Conservation (phyloP, 2,797 vertebrate species). For the Acanthopagrus latus region DNA sequence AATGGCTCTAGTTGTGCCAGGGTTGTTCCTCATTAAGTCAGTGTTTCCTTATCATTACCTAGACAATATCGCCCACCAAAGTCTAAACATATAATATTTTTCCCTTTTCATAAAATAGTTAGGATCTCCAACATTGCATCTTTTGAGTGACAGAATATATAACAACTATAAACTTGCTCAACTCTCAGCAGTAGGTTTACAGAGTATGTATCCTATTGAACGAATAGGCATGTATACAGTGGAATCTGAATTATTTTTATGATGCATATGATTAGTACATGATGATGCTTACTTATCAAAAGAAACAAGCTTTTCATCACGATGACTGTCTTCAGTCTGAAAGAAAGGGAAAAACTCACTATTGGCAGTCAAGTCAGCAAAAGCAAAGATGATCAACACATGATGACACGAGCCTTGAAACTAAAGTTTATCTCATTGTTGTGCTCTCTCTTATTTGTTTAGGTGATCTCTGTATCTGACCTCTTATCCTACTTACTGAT, state of each 20-base stretch:
- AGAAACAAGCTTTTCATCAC: conserved; percentile 94
- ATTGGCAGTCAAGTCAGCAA: background rate
- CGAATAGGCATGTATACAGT: too few relatives aligned
- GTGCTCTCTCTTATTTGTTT: background rate
- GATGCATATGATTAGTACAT: background rate
- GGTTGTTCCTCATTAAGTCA: too few relatives aligned
- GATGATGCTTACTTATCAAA: conserved; percentile 91
- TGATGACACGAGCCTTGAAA: background rate
- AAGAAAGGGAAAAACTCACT: conserved; percentile 34
- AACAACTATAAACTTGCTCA: too few relatives aligned
- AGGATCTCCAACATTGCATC: too few relatives aligned
- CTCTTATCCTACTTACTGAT: conserved; percentile 48
- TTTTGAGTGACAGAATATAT: too few relatives aligned
- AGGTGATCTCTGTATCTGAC: background rate
- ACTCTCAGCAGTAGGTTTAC: too few relatives aligned
- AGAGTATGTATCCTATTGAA: too few relatives aligned
- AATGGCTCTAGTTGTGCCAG: too few relatives aligned
- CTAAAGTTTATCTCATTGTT: background rate
- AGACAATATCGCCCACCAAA: too few relatives aligned
- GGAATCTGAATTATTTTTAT: background rate
- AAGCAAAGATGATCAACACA: background rate
- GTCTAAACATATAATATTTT: too few relatives aligned
- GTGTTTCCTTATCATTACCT: too few relatives aligned
- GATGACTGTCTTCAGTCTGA: conserved; percentile 89
- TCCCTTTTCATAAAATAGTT: too few relatives aligned